Evolutionary conservation across 1,140 invertebrate species (phyloP), one percentile per base, ranked within the genome.

Genomic region (Araneus ventricosus): DNA sequence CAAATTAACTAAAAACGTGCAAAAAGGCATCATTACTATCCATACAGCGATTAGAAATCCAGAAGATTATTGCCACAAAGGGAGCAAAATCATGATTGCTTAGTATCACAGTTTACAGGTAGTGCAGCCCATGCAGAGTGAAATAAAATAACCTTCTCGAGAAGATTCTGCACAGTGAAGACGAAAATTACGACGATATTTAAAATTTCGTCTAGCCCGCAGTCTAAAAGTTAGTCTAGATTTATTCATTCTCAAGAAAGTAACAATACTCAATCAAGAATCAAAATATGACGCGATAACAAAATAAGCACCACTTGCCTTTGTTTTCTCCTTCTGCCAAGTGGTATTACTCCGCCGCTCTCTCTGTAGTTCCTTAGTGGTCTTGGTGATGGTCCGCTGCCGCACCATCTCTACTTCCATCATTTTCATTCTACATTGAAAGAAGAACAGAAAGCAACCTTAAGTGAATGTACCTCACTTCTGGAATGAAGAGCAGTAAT

Each of bases 341-440:
- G 57, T 91, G 20, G 89, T 59, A 20, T 61, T 45, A 39, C 59
- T 63, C 17, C 52, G 10, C 27, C 59, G 45, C 10, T 89, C 88
- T n/a, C 52, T 91, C n/a, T 91, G 75, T n/a, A 84, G 14, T 17
- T 84, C 89, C 8, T 75, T 82, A 0, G 80, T 59, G 22, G 75
- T 79, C 67, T 84, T 91, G 24, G 59, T 63, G 34, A 84, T 52
- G 2, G 89, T 91, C n/a, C 89, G 84, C 59, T 91, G 89, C 10
- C 89, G 75, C 17, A 91, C 89, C 27, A 84, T 10, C 37, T 91
- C 79, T 7, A 91, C 89, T 14, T 91, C 89, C 89, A 91, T 91
- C 80, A 84, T 80, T 7, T 75, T 45, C 87, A 88, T 57, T 34
- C 82, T 84, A 6, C 41, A 84, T 17, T 17, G 17, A 30, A 4